Evolutionary conservation across 1,140 invertebrate species (phyloP).

Genomic region (Ips nitidus): DNA sequence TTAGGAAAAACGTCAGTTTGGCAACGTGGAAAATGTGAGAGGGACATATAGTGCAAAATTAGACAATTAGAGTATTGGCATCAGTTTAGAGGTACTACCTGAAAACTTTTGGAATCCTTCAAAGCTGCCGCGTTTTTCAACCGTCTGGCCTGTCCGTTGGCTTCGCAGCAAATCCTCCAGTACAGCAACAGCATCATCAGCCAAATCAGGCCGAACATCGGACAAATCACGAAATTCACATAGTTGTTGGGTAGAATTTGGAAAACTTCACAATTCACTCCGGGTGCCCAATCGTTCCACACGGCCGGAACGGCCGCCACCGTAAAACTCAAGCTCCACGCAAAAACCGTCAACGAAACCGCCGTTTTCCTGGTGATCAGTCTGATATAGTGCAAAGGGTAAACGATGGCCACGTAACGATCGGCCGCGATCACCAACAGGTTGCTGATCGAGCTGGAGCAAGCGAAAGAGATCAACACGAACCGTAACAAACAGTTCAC

Average conservation of each 20-base stretch:
- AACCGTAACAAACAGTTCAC: constrained; percentile 68
- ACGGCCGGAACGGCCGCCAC: constrained; percentile 67
- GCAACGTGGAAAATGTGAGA: too few relatives aligned
- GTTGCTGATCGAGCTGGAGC: constrained; percentile 76
- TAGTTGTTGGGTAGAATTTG: constrained; percentile 59
- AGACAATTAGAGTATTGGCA: too few relatives aligned
- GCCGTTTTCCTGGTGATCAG: constrained; percentile 67
- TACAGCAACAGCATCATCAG: constrained; percentile 71
- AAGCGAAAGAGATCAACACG: constrained; percentile 69
- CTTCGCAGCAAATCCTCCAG: constrained; percentile 72
- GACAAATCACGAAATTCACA: constrained; percentile 65
- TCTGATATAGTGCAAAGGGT: constrained; percentile 74
- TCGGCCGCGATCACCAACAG: constrained; percentile 82
- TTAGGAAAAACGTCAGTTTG: too few relatives aligned
- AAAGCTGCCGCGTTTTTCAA: constrained; percentile 53
- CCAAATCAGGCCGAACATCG: constrained; percentile 70
- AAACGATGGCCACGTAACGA: constrained; percentile 78
- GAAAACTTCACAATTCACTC: constrained; percentile 43
- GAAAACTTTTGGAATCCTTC: constrained; percentile 69
- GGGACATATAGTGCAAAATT: too few relatives aligned
- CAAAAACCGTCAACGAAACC: constrained; percentile 59
- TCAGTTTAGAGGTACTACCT: constrained; percentile 51
- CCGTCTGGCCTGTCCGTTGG: constrained; percentile 65
- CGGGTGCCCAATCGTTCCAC: constrained; percentile 67
- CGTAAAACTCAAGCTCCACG: constrained; percentile 64